phyloP scores from a whole-genome alignment of 1,140 invertebrate species.

The Papilio glaucus region DNA sequence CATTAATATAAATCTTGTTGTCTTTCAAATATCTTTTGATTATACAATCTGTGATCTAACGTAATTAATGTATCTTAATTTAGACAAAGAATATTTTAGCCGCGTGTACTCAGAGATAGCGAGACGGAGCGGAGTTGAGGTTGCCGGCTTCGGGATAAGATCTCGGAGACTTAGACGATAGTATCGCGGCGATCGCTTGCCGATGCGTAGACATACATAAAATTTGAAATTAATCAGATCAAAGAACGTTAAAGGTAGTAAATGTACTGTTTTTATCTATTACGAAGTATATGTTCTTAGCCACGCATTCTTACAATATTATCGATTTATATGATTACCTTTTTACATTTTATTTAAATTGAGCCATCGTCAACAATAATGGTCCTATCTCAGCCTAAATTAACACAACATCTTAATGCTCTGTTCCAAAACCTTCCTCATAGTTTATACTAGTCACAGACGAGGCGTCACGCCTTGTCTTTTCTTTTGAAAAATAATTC shows the following conservation, averaged over 20 bases:
- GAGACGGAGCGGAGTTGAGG: slow-evolving; percentile 42
- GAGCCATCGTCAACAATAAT: not conserved
- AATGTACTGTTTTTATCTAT: slow-evolving; percentile 19
- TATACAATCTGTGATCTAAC: slow-evolving; percentile 21
- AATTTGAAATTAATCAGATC: slow-evolving; percentile 61
- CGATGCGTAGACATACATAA: slow-evolving; percentile 55
- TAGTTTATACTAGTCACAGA: too few species aligned
- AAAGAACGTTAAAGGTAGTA: slow-evolving; percentile 47
- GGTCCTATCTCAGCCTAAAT: too few species aligned
- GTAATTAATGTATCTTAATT: slow-evolving; percentile 53
- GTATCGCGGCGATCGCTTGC: slow-evolving; percentile 48
- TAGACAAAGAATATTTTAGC: slow-evolving; percentile 51
- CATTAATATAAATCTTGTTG: slow-evolving; percentile 20
- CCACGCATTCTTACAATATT: too few species aligned
- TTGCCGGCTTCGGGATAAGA: slow-evolving; percentile 50
- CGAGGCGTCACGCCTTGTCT: too few species aligned
- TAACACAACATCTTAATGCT: not conserved
- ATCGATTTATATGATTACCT: too few species aligned
- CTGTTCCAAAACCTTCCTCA: too few species aligned
- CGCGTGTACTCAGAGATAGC: slow-evolving; percentile 49
- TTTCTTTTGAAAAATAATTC: too few species aligned
- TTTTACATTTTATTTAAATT: too few species aligned
- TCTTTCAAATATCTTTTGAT: slow-evolving; percentile 29
- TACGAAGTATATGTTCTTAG: not conserved
- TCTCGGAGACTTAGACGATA: slow-evolving; percentile 50